phyloP scores from a whole-genome alignment of 1,140 invertebrate species.

The Drosophila setifemur region DNA sequence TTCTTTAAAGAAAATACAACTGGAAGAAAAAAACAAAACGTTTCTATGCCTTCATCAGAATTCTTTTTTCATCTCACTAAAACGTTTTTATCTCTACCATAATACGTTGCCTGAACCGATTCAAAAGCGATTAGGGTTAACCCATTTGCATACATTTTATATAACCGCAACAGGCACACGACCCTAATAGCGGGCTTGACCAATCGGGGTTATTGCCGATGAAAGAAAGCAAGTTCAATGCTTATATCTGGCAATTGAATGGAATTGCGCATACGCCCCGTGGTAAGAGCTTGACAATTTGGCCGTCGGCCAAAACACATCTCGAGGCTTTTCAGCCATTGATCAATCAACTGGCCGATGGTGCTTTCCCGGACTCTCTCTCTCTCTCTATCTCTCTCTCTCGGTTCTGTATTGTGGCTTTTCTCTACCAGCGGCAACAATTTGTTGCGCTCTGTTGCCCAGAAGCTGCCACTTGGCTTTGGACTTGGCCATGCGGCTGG shows the following conservation, averaged over 20 bases:
- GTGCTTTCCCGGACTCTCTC: background rate
- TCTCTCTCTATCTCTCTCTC: background rate
- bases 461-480: slow-evolving; percentile 28
- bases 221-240: slow-evolving; percentile 67
- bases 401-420: background rate
- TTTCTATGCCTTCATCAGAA: no score
- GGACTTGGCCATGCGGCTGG: slow-evolving; percentile 3
- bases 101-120: slow-evolving; percentile 12
- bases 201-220: slow-evolving; percentile 6
- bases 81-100: slow-evolving; percentile 1
- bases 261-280: slow-evolving; percentile 69
- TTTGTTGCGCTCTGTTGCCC: slow-evolving; percentile 62
- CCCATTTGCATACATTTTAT: background rate
- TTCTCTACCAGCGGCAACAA: slow-evolving; percentile 41
- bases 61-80: background rate
- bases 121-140: slow-evolving; percentile 25
- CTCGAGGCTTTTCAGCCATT: slow-evolving; percentile 54
- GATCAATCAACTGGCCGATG: slow-evolving; percentile 64
- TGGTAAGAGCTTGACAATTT: slow-evolving; percentile 39
- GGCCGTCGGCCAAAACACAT: slow-evolving; percentile 59
- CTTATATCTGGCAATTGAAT: slow-evolving; percentile 59
- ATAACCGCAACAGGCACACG: slow-evolving; percentile 38
- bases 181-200: slow-evolving; percentile 50
- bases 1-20: no score
- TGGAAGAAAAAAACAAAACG: no score